Conservation (phyloP, 2,113 vertebrate species). For the Colinus virginianus region DNA sequence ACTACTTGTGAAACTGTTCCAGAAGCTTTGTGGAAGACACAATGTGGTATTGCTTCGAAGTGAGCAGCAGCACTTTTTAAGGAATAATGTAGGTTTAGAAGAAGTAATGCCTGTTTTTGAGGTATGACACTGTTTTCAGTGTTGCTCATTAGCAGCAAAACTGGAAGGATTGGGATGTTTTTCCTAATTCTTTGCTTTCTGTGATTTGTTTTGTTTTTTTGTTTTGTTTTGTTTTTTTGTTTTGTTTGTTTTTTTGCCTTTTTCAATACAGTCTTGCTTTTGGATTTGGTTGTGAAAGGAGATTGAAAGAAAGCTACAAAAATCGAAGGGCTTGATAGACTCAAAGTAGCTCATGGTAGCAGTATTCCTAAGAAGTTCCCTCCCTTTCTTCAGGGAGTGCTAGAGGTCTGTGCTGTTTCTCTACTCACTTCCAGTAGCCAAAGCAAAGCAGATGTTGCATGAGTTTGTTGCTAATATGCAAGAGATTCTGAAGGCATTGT, state of each 20-base stretch:
- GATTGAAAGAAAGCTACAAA: background rate
- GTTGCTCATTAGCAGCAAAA: conserved; percentile 6
- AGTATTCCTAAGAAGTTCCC: background rate
- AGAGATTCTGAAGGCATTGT: background rate
- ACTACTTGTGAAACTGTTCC: accelerated
- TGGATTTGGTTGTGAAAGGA: background rate
- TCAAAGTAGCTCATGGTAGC: background rate
- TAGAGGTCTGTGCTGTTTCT: background rate
- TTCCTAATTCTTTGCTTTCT: background rate
- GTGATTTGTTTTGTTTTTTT: background rate
- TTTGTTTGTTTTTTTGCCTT: background rate
- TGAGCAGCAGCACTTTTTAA: background rate
- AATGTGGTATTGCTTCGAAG: background rate
- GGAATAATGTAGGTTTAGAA: background rate
- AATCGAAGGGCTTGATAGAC: background rate
- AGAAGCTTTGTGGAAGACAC: background rate
- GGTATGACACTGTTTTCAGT: background rate
- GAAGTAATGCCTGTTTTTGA: background rate
- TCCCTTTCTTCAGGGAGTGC: background rate
- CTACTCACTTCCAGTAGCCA: accelerated
- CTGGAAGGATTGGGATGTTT: background rate
- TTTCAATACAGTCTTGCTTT: background rate
- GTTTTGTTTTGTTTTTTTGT: background rate
- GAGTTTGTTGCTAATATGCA: background rate
- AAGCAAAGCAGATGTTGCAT: background rate